phyloP scores from a whole-genome alignment of 2,888 invertebrate genomes.

The Uloborus plumipes region DNA sequence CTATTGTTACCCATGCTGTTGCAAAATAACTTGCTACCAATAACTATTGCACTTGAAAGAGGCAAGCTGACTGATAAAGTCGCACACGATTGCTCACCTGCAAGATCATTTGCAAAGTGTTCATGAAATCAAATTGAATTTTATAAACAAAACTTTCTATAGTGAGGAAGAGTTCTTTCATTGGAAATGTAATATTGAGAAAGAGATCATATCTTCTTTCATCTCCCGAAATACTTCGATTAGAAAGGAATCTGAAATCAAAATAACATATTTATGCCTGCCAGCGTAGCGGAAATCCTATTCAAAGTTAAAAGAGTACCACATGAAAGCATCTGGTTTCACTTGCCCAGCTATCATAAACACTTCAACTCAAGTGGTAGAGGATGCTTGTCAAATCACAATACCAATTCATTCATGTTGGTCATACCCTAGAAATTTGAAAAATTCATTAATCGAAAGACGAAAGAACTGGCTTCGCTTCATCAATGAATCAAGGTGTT shows the following conservation, averaged over 20 bases:
- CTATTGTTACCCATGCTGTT: too few relatives aligned
- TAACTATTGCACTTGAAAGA: too few relatives aligned
- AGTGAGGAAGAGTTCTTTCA: background rate
- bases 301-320: background rate
- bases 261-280: constrained; percentile 5
- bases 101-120: too few relatives aligned
- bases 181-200: background rate
- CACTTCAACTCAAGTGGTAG: background rate
- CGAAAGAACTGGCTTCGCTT: background rate
- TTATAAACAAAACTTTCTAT: background rate
- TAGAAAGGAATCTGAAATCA: background rate
- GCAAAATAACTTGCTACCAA: too few relatives aligned
- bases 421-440: background rate
- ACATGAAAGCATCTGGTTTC: background rate
- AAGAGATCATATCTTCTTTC: background rate
- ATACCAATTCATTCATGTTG: constrained; percentile 7
- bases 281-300: constrained; percentile 1
- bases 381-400: background rate
- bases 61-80: too few relatives aligned
- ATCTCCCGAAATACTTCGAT: background rate
- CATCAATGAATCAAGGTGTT: background rate
- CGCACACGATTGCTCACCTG: too few relatives aligned
- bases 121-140: background rate
- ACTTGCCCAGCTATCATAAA: constrained; percentile 11
- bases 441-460: background rate